Conservation (phyloP, 2,113 vertebrate species). For the Ictalurus punctatus region DNA sequence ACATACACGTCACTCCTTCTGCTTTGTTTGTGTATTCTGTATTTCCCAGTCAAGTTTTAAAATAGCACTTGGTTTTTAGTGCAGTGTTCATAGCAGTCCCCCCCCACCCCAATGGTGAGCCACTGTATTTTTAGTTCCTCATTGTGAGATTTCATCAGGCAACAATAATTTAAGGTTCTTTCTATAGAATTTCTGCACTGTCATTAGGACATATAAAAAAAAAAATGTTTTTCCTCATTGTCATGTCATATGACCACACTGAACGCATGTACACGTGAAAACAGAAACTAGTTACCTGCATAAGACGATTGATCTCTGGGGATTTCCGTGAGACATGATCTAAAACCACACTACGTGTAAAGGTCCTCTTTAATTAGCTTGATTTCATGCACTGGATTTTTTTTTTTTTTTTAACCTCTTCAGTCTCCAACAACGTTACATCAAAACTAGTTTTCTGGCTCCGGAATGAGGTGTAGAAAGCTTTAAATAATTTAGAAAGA, state of each 20-base stretch:
- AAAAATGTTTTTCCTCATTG: background rate
- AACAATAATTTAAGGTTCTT: background rate
- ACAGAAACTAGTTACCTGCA: background rate
- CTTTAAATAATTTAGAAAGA: background rate
- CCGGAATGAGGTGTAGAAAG: background rate
- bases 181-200: background rate
- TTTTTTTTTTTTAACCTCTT: background rate
- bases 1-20: background rate
- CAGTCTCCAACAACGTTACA: background rate
- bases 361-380: background rate
- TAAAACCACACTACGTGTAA: background rate
- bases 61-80: no score
- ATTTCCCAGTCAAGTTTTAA: background rate
- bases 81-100: background rate
- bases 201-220: background rate
- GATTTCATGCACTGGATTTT: background rate
- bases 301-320: background rate
- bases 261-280: background rate
- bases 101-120: background rate
- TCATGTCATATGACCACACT: no score
- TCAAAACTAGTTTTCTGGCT: background rate
- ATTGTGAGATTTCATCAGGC: background rate
- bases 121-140: conserved; percentile 11
- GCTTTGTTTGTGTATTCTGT: background rate
- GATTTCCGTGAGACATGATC: background rate